Conservation (phyloP, 2,113 vertebrate genomes). For the Apistogramma diplotaenia region DNA sequence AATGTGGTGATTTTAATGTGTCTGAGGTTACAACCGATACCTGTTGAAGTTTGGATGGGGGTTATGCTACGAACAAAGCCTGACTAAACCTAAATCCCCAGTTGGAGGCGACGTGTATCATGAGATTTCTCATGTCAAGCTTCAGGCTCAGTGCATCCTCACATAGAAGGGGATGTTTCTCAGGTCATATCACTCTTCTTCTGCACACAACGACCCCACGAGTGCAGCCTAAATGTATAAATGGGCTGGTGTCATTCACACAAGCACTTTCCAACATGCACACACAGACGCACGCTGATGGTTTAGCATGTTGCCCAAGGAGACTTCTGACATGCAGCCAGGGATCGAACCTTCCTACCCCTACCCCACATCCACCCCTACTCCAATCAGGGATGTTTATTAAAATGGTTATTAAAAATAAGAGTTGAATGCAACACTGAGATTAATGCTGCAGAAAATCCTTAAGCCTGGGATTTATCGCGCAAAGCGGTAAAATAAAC, state of each 20-base stretch:
- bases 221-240: not conserved
- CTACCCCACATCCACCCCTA: too few species aligned
- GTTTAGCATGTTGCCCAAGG: too few species aligned
- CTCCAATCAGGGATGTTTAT: not conserved
- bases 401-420: not conserved
- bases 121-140: not conserved
- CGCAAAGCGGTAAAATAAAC: not conserved
- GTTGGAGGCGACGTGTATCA: not conserved
- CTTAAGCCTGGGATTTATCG: not conserved
- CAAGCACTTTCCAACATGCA: too few species aligned
- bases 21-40: not conserved
- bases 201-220: not conserved
- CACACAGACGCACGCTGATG: too few species aligned
- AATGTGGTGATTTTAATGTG: not conserved
- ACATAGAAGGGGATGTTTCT: not conserved
- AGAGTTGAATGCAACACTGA: not conserved
- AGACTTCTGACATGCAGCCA: too few species aligned
- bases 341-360: too few species aligned
- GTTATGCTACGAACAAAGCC: not conserved
- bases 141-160: not conserved
- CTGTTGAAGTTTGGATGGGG: not conserved
- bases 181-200: not conserved
- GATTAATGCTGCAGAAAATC: not conserved
- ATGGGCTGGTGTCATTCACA: too few species aligned
- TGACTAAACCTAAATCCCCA: not conserved